phyloP scores from a whole-genome alignment of 2,888 invertebrate genomes.

The Escarpia spicata region DNA sequence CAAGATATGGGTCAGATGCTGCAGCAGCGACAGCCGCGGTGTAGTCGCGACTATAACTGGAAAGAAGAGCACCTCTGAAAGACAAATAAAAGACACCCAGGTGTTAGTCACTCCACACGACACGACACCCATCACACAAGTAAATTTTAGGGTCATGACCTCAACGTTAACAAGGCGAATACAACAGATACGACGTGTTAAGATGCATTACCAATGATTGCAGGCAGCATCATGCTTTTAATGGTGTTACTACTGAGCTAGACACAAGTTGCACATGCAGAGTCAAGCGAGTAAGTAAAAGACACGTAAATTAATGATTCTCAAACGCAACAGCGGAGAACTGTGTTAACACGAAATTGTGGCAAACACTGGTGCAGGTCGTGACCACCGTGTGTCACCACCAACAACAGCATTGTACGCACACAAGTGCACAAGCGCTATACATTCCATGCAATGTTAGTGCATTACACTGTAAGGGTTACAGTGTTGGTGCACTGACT shows the following conservation, averaged over 20 bases:
- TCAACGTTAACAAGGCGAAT: neutral
- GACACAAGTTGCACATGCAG: slow-evolving; percentile 13
- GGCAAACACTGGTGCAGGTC: neutral
- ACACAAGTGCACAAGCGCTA: neutral
- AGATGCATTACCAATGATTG: slow-evolving; percentile 2
- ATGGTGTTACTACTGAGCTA: slow-evolving; percentile 14
- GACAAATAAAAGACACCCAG: neutral
- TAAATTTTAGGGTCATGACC: neutral
- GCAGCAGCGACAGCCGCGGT: slow-evolving; percentile 69
- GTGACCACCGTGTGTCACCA: neutral
- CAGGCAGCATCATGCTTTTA: neutral
- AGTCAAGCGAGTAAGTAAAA: neutral
- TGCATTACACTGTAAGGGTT: neutral
- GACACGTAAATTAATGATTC: slow-evolving; percentile 16
- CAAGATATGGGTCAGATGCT: slow-evolving; percentile 84
- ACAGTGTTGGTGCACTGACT: neutral
- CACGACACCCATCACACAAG: neutral
- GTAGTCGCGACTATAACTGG: slow-evolving; percentile 79
- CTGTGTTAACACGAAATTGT: neutral
- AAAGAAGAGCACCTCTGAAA: slow-evolving; percentile 35
- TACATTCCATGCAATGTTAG: slow-evolving; percentile 2
- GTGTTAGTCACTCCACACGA: slow-evolving; percentile 1
- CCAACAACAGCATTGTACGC: slow-evolving; percentile 13
- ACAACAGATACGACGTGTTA: slow-evolving; percentile 2
- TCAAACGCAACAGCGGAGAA: neutral